Percentiles rank a stretch among this genome's conserved stretches.
These are phyloP conservation scores for Labeo calbasu DNA, from an alignment of 2,797 vertebrate species.

Conservation along the genomic window DNA sequence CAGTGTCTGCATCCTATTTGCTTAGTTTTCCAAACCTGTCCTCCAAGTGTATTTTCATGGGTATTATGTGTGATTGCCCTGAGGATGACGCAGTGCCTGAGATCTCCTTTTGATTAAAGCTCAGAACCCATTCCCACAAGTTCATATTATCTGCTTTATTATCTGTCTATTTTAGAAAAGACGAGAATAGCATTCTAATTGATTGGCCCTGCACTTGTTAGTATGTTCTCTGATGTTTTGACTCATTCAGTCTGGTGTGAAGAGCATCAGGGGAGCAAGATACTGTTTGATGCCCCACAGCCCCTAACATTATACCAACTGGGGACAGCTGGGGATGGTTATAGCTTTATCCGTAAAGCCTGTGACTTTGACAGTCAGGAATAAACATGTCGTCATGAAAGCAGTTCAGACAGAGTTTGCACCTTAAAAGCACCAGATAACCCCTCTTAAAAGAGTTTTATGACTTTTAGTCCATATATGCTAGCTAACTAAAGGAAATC, in stretches of 20 bases:
- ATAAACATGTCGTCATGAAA: conserved; percentile 13
- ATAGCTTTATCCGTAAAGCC: conserved; percentile 5
- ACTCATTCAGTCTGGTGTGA: conserved; percentile 17
- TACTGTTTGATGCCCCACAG: conserved; percentile 10
- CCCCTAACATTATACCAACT: conserved; percentile 2
- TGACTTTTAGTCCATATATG: neutral
- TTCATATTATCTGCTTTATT: conserved; percentile 11
- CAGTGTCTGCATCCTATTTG: neutral
- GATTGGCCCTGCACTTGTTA: conserved; percentile 27
- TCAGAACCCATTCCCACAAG: conserved; percentile 4
- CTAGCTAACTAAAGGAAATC: no score
- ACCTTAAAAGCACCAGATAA: neutral
- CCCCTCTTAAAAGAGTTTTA: neutral
- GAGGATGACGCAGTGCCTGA: neutral
- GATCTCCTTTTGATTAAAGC: conserved; percentile 29
- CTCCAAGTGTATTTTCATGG: neutral
- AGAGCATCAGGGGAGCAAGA: conserved; percentile 1
- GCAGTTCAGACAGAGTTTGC: neutral
- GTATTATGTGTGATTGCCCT: conserved; percentile 21
- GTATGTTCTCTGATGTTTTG: conserved; percentile 9
- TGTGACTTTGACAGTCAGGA: neutral
- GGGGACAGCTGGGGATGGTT: neutral
- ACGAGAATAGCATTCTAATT: conserved; percentile 30
- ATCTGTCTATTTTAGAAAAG: conserved; percentile 24
- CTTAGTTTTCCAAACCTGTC: conserved; percentile 1